A percentile compares a stretch with the other conserved stretches of the same genome.
Evolutionary conservation across 1,140 invertebrate species (phyloP).

Genomic region (Campodea augens): DNA sequence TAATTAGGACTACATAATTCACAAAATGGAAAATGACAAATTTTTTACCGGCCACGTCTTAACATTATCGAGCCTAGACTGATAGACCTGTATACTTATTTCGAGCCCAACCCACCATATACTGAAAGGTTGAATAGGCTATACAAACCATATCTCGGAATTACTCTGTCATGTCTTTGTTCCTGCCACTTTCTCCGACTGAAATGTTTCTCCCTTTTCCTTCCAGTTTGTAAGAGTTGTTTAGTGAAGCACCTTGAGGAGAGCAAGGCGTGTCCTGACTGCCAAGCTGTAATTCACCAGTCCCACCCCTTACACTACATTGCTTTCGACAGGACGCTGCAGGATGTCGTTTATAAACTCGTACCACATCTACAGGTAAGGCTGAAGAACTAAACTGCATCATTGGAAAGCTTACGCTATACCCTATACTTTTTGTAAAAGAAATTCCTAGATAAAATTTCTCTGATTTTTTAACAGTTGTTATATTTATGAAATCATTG

Average conservation of each 20-base stretch:
- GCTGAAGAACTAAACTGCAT: slow-evolving; percentile 31
- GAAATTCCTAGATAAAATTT: too few species aligned
- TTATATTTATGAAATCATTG: too few species aligned
- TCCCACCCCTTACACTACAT: slow-evolving; percentile 93
- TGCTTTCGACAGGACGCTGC: slow-evolving; percentile 93
- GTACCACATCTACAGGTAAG: slow-evolving; percentile 80
- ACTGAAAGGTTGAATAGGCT: neutral
- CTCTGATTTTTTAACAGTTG: too few species aligned
- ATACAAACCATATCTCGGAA: too few species aligned
- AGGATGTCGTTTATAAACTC: slow-evolving; percentile 95
- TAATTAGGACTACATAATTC: too few species aligned
- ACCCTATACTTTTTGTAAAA: too few species aligned
- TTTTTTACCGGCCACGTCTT: too few species aligned
- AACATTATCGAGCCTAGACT: neutral
- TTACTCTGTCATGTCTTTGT: neutral
- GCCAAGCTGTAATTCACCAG: slow-evolving; percentile 91
- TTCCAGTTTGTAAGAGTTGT: slow-evolving; percentile 89
- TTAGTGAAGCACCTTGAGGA: slow-evolving; percentile 92
- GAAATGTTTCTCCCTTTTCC: slow-evolving; percentile 11
- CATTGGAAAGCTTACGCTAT: too few species aligned
- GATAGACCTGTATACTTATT: neutral
- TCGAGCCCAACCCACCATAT: slow-evolving; percentile 10
- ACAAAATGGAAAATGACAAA: too few species aligned
- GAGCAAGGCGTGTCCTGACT: slow-evolving; percentile 92
- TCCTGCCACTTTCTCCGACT: neutral